Conservation (phyloP, 1,140 invertebrate genomes). For the Drosophila quadrilineata region DNA sequence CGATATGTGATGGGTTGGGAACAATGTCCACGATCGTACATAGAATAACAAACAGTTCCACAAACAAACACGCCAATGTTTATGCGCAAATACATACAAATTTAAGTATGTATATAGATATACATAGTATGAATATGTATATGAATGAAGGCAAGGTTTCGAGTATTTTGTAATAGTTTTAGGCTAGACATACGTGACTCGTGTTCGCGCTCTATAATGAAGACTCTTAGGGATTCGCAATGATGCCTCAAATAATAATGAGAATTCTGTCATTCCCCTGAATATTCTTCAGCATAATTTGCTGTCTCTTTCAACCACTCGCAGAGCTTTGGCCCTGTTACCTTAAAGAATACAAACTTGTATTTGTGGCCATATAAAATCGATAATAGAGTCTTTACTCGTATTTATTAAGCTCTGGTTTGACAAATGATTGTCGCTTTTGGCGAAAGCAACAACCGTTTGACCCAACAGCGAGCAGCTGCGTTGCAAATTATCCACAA, state of each 20-base stretch:
- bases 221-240: too few species aligned
- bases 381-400: too few species aligned
- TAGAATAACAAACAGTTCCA: slow-evolving; percentile 22
- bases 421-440: neutral
- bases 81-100: neutral
- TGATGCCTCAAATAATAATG: too few species aligned
- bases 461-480: slow-evolving; percentile 29
- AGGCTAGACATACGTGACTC: too few species aligned
- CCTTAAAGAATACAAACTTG: too few species aligned
- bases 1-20: neutral
- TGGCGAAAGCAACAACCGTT: slow-evolving; percentile 6
- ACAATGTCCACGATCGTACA: slow-evolving; percentile 3
- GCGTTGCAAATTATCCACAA: slow-evolving; percentile 13
- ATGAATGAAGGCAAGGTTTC: too few species aligned
- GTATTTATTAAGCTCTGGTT: neutral
- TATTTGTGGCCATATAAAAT: neutral
- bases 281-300: too few species aligned
- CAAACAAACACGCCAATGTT: neutral
- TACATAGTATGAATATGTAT: neutral
- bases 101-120: neutral
- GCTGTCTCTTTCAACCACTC: too few species aligned
- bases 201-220: too few species aligned
- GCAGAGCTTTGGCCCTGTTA: too few species aligned
- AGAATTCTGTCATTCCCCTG: too few species aligned
- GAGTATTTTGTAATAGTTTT: too few species aligned